Evolutionary conservation across 2,797 vertebrate genomes (phyloP).

Genomic region (Sardinella longiceps): DNA sequence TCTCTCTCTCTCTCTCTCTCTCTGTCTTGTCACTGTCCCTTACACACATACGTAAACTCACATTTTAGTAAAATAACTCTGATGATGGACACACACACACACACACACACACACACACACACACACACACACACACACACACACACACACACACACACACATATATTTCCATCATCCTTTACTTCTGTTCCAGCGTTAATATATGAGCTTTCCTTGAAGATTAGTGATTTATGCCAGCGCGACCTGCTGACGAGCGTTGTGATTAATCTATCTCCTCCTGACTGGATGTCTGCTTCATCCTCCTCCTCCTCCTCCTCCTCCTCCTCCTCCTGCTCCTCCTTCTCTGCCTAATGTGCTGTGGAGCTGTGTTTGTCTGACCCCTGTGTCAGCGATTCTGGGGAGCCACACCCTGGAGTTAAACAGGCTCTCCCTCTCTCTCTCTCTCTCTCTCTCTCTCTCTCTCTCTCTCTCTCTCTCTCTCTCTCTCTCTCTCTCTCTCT

Average conservation of each 20-base stretch:
- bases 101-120: background rate
- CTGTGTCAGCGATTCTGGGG: background rate
- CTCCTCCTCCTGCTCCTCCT: slow-evolving; percentile 15
- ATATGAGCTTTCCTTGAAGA: background rate
- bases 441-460: background rate
- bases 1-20: no score
- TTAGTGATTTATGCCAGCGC: background rate
- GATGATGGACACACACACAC: no score
- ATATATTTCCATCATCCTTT: background rate
- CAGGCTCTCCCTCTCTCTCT: background rate
- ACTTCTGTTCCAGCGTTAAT: background rate
- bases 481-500: slow-evolving; percentile 5
- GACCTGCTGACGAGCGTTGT: background rate
- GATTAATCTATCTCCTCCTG: background rate
- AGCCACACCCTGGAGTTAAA: slow-evolving; percentile 1
- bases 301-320: slow-evolving; percentile 13
- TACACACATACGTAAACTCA: no score
- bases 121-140: background rate
- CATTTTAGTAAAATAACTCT: no score
- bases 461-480: background rate
- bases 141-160: background rate
- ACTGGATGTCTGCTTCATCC: background rate
- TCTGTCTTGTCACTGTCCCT: no score
- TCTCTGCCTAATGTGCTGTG: slow-evolving; percentile 22
- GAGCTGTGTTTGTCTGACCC: slow-evolving; percentile 7